Base-by-base conservation (phyloP, 2,797 vertebrate species). In the Enteromius paludinosus region DNA sequence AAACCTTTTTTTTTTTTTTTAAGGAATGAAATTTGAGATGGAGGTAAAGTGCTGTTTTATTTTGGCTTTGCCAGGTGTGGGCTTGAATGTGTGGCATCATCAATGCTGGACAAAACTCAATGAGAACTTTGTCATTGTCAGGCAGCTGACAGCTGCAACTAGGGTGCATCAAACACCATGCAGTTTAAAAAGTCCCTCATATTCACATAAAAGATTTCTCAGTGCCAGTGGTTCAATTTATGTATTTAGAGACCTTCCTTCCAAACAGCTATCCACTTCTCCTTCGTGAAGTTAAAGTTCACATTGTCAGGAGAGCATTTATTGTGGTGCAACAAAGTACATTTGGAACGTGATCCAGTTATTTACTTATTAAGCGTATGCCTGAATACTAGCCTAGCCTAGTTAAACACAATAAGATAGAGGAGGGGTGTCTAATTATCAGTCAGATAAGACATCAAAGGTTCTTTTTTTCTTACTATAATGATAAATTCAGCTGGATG, bases 41-140 rank as follows among this genome's bases (percentile, higher is more conserved):
- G 23, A 28, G 41, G 78, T 78, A 35, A 80, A 74, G 62, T 75
- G 82, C 79, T 59, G 54, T 74, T 61, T 49, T 54, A 65, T 62
- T 68, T 12, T 41, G 23, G 23, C 61, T 73, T 38, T 79, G 69
- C 73, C 77, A 79, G 72, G 49, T 35, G 43, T 78, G 28, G 0
- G 20, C 66, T 43, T 71, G 69, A 84, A 76, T 70, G 70, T 66
- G 73, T 76, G 45, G 41, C 41, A 49, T 71, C 47, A 79, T 75
- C 54, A 59, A 28, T 43, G 43, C 75, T 86, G 47, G 78, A 38
- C 17, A 64, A 20, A 41, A 56, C 83, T 84, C 78, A 87, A 43
- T 74, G 38, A 35, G 59, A 69, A 35, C 28, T 18, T 7, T 61
- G 65, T 30, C 18, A 80, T 86, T 82, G 52, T 69, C 38, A 85